Base-by-base conservation (phyloP, 1,140 invertebrate species). In the Pachypsylla venusta region DNA sequence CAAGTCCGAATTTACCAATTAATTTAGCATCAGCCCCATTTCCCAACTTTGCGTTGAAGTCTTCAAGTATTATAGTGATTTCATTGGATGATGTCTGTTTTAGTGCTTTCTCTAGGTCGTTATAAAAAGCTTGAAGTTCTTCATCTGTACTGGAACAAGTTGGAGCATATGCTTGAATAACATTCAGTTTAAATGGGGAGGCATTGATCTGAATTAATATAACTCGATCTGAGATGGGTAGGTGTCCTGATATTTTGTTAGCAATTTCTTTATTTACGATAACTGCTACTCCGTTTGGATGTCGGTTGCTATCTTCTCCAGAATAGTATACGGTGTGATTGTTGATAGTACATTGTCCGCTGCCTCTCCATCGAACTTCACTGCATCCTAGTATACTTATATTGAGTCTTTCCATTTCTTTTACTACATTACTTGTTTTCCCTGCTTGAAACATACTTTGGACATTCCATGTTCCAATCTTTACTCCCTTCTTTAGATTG, bases 21-120 rank as follows among this genome's bases (percentile, higher is more conserved):
- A 54, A 19, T 14, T 39, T 42, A 1, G 20, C 54, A 20, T n/a
- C 35, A 59, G 54, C 61, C 2, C 58, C 61, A 53, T 62, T 28
- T 5, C 63, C 63, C n/a, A 68, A 25, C 60, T 67, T 68, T 13
- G 64, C 63, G 57, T 68, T 68, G 39, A 66, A 64, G 55, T 68
- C 65, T 5, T 63, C 67, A 28, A 65, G 61, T 3, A 67, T 53
- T 28, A 64, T 61, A 22, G 25, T 64, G 12, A 65, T 48, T 16
- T 67, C 62, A 56, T 61, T 35, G n/a, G 7, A 10, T 35, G 30
- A 10, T 35, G 30, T 35, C 7, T 35, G 30, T 35, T 35, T 35
- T 35, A 7, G 7, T 35, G 30, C 30, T 35, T 35, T n/a, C 30
- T 35, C n/a, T 10, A 35, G 7, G n/a, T 35, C 30, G 7, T 35